These are phyloP conservation scores for Anas capensis DNA, from an alignment of 2,797 vertebrate genomes.

Conservation along the genomic window DNA sequence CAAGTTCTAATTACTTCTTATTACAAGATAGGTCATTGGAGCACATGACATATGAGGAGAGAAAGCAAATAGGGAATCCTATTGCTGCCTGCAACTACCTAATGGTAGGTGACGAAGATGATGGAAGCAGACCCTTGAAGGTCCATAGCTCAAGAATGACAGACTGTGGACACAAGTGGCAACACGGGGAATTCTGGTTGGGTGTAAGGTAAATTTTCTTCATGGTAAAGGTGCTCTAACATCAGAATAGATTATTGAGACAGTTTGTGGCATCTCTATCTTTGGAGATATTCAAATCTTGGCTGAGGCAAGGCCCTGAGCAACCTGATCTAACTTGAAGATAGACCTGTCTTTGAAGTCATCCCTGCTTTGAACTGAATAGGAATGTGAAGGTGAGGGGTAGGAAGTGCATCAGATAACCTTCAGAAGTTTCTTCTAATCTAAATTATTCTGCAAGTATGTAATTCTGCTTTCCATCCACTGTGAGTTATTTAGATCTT, in stretches of 20 bases:
- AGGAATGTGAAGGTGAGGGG: neutral
- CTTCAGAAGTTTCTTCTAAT: neutral
- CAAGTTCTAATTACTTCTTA: neutral
- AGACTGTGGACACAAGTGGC: neutral
- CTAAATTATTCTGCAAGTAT: neutral
- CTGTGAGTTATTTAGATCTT: neutral
- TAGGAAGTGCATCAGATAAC: neutral
- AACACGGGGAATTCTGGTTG: neutral
- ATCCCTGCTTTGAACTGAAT: neutral
- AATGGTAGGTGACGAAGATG: neutral
- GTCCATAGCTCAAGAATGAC: neutral
- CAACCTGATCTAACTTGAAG: neutral
- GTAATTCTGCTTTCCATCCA: neutral
- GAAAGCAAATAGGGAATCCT: neutral
- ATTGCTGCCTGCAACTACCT: neutral
- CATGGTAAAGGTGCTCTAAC: neutral
- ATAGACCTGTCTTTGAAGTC: neutral
- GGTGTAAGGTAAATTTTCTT: neutral
- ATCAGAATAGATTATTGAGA: neutral
- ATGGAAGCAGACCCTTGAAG: neutral
- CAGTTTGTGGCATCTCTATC: neutral
- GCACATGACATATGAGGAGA: fast-evolving
- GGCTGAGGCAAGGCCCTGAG: neutral
- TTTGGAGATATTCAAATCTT: neutral
- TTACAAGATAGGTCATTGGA: neutral